These are phyloP conservation scores for Takifugu rubripes DNA, from an alignment of 2,797 vertebrate species.

Conservation along the genomic window DNA sequence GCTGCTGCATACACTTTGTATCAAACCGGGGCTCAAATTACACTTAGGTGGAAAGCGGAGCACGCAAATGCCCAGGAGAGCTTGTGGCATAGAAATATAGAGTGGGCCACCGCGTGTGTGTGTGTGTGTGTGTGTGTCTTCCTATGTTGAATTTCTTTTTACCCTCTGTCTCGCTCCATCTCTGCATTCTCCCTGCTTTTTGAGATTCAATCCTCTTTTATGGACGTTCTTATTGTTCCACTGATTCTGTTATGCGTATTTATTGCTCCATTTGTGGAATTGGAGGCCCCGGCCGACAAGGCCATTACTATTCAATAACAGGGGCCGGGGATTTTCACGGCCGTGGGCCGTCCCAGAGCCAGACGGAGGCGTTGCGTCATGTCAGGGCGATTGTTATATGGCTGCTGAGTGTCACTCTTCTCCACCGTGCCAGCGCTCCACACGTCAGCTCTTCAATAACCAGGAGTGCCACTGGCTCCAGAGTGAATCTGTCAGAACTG, in stretches of 20 bases:
- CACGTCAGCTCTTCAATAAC: constrained; percentile 32
- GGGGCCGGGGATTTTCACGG: constrained; percentile 67
- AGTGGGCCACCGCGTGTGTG: constrained; percentile 65
- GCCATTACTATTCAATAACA: constrained; percentile 72
- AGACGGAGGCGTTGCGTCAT: constrained; percentile 63
- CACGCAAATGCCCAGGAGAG: constrained; percentile 76
- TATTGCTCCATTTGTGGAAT: constrained; percentile 77
- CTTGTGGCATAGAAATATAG: constrained; percentile 79
- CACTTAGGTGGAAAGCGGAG: constrained; percentile 80
- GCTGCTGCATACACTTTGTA: constrained; percentile 79
- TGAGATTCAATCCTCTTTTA: constrained; percentile 52
- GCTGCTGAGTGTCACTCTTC: constrained; percentile 31
- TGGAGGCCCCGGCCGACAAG: constrained; percentile 67
- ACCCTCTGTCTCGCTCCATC: background rate
- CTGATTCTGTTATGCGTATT: constrained; percentile 70
- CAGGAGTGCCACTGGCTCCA: constrained; percentile 29
- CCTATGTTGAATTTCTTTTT: constrained; percentile 54
- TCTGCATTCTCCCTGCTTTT: constrained; percentile 40
- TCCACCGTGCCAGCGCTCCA: constrained; percentile 26
- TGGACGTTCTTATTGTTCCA: constrained; percentile 64
- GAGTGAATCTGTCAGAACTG: constrained; percentile 41
- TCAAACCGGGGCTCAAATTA: constrained; percentile 79
- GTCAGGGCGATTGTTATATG: constrained; percentile 44
- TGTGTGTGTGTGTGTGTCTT: constrained; percentile 16
- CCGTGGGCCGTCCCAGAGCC: constrained; percentile 55